Percentiles rank a stretch among this genome's conserved stretches.
Conservation (phyloP, 2,797 vertebrate species). For the Columba guinea region DNA sequence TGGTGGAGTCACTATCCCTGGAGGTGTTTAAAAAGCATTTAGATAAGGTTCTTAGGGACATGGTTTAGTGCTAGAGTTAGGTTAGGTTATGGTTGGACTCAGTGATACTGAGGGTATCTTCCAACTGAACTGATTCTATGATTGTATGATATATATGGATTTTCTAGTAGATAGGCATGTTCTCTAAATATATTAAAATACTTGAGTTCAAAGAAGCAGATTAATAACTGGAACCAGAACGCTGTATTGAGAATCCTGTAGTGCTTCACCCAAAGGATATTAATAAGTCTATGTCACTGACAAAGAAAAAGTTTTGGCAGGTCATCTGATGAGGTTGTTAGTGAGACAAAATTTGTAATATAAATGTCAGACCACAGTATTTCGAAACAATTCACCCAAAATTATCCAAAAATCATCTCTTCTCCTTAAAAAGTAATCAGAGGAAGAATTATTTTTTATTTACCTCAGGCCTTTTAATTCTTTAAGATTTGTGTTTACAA, state of each 20-base stretch:
- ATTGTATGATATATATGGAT: neutral
- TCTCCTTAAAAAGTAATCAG: neutral
- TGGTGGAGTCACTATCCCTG: no score
- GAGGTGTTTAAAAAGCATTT: no score
- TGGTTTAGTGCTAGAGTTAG: no score
- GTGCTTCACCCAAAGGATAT: neutral
- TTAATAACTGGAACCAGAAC: neutral
- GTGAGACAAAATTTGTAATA: neutral
- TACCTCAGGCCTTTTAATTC: neutral
- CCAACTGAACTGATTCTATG: no score
- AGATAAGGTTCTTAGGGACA: no score
- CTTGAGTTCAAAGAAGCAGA: neutral
- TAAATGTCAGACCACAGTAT: neutral
- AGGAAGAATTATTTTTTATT: neutral
- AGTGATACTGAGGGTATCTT: no score
- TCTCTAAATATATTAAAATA: neutral
- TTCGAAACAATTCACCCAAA: neutral
- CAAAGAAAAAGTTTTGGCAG: neutral
- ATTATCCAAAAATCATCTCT: neutral
- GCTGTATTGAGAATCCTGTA: neutral
- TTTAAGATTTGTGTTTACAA: neutral
- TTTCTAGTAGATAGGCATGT: neutral
- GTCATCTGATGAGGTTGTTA: neutral
- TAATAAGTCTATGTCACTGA: neutral
- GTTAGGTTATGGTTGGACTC: no score